A percentile compares a stretch with the other conserved stretches of the same genome.
Conservation (phyloP, 2,797 vertebrate species). For the Hemitrygon akajei region DNA sequence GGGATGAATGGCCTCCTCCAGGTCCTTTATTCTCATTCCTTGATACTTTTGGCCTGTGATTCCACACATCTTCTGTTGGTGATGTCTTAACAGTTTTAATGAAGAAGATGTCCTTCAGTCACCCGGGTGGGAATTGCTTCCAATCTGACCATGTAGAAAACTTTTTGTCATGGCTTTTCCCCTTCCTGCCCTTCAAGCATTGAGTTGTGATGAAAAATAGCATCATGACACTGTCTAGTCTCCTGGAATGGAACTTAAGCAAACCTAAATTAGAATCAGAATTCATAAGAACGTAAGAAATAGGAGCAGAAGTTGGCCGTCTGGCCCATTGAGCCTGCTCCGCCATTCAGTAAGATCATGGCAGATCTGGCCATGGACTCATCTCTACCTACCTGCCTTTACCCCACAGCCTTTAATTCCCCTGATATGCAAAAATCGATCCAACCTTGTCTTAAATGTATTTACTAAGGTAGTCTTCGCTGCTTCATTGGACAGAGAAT, state of each 20-base stretch:
- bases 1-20: background rate
- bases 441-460: too few species aligned
- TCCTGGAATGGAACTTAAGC: background rate
- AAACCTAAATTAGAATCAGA: background rate
- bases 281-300: too few species aligned
- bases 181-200: background rate
- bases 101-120: background rate
- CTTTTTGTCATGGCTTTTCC: background rate
- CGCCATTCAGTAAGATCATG: too few species aligned
- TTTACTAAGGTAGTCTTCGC: too few species aligned
- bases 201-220: background rate
- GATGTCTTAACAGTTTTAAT: background rate
- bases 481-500: too few species aligned
- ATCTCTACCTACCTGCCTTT: too few species aligned
- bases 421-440: too few species aligned
- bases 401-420: too few species aligned
- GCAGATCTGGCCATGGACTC: too few species aligned
- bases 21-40: background rate
- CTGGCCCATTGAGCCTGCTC: too few species aligned
- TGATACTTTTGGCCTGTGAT: background rate
- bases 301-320: too few species aligned
- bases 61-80: background rate
- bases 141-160: background rate
- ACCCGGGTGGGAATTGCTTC: background rate
- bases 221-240: background rate